A percentile compares a stretch with the other conserved stretches of the same genome.
Conservation (phyloP, 2,113 vertebrate species). For the Monarcha castaneiventris region DNA sequence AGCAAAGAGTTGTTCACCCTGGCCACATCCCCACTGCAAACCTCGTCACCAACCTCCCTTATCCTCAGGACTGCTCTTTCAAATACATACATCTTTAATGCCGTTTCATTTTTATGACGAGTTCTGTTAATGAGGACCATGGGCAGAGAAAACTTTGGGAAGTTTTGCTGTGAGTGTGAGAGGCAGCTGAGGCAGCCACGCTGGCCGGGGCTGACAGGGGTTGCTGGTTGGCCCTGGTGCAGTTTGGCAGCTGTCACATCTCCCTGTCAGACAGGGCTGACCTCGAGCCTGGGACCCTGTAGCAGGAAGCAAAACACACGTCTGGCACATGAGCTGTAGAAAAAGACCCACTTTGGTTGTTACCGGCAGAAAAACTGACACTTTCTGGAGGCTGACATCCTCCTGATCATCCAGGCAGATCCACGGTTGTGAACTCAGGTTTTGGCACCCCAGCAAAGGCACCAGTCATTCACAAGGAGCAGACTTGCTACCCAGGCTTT, state of each 20-base stretch:
- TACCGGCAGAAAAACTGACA: not conserved
- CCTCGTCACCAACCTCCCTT: rapidly evolving
- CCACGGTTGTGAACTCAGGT: rapidly evolving
- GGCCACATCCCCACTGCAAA: not conserved
- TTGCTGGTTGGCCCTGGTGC: rapidly evolving
- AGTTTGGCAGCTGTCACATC: not conserved
- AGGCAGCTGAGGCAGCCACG: not conserved
- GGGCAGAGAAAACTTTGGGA: not conserved
- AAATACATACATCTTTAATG: not conserved
- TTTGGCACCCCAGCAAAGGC: not conserved
- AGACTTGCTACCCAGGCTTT: not conserved
- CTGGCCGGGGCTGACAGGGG: not conserved
- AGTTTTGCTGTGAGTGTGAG: not conserved
- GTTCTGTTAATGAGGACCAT: not conserved
- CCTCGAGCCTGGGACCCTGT: not conserved
- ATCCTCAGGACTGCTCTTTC: not conserved
- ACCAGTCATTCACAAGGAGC: not conserved
- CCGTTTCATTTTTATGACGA: not conserved
- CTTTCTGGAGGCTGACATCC: not conserved
- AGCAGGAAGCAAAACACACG: not conserved
- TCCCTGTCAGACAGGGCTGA: not conserved
- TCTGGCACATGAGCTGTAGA: not conserved
- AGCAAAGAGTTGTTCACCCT: not conserved
- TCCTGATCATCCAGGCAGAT: not conserved
- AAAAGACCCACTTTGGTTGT: slow-evolving; percentile 1